Evolutionary conservation across 2,888 invertebrate genomes (phyloP), one percentile per base, ranked within the genome.

Genomic region (Protophormia terraenovae): DNA sequence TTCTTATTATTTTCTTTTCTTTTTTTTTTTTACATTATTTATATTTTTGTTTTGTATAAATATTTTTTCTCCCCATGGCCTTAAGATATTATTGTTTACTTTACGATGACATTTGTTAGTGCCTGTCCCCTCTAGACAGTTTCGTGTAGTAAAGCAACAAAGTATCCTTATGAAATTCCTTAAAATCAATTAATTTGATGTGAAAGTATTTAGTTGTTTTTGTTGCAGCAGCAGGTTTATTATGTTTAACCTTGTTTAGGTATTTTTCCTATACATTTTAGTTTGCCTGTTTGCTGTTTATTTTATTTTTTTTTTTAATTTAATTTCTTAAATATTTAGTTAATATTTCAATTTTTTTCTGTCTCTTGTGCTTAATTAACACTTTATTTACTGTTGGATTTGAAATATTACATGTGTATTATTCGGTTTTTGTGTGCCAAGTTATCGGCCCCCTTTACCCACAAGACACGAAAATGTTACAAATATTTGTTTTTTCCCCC

Each of bases 351-450:
- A 14, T 12, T 16, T 67, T 53, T 53, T 67, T 45, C 19, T n/a
- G 45, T 67, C 41, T 62, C 41, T 53, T 55, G 41, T 35, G 67
- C 19, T 81, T 73, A 60, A 72, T 78, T 84, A 77, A 81, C 84
- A 81, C 81, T 73, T 77, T 81, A 73, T 81, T 73, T 81, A 66
- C 72, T 66, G 67, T 55, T 55, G 35, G 1, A 7, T 71, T 60
- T 45, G 14, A 62, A 16, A 7, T 6, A 64, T 64, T 27, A 14
- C 64, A 45, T 55, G 66, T 55, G 66, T 41, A 29, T 62, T 53
- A 35, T 71, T 27, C 10, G 32, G 50, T 75, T 75, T n/a, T 78
- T 71, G 35, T 66, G 45, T 38, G 35, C 24, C 50, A 69, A 16
- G 12, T 55, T 22, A 53, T 29, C 32, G 41, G 32, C 22, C 66